Evolutionary conservation across 2,797 vertebrate species (phyloP).

Genomic region (Phrynocephalus guinanensis): DNA sequence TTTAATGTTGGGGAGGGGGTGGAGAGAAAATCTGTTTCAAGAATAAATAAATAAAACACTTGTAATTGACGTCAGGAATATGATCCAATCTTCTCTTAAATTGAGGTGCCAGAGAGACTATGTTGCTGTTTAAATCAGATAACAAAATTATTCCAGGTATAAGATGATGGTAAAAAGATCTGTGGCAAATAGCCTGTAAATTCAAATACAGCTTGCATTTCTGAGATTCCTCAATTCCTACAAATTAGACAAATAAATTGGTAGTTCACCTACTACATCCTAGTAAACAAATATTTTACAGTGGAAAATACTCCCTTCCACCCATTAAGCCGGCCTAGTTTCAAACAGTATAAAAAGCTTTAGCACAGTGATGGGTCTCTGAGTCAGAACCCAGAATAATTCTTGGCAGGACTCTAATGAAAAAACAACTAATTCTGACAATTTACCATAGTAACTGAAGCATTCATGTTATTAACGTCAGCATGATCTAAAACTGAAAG

Average conservation of each 20-base stretch:
- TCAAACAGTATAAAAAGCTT: slow-evolving; percentile 40
- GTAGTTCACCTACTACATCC: slow-evolving; percentile 41
- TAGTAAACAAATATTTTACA: slow-evolving; percentile 60
- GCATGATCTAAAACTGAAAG: slow-evolving; percentile 12
- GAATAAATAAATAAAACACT: slow-evolving; percentile 51
- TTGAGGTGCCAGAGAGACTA: slow-evolving; percentile 68
- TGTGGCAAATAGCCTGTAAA: slow-evolving; percentile 64
- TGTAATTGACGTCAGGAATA: slow-evolving; percentile 68
- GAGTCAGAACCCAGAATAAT: slow-evolving; percentile 44
- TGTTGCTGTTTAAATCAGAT: slow-evolving; percentile 63
- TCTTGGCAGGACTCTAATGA: slow-evolving; percentile 48
- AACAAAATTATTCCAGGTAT: slow-evolving; percentile 63
- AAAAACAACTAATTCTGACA: slow-evolving; percentile 44
- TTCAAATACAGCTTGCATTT: slow-evolving; percentile 51
- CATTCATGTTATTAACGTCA: slow-evolving; percentile 37
- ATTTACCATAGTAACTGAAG: slow-evolving; percentile 53
- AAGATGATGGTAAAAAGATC: slow-evolving; percentile 31
- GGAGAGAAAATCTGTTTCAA: slow-evolving; percentile 50
- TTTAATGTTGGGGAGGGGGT: slow-evolving; percentile 38
- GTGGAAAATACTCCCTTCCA: slow-evolving; percentile 16
- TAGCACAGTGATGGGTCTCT: slow-evolving; percentile 18
- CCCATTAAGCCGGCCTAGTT: slow-evolving; percentile 38
- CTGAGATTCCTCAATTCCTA: slow-evolving; percentile 49
- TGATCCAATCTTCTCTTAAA: slow-evolving; percentile 61
- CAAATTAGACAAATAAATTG: slow-evolving; percentile 62